Base-by-base conservation (phyloP, 2,888 invertebrate genomes). In the Phyllotreta striolata region DNA sequence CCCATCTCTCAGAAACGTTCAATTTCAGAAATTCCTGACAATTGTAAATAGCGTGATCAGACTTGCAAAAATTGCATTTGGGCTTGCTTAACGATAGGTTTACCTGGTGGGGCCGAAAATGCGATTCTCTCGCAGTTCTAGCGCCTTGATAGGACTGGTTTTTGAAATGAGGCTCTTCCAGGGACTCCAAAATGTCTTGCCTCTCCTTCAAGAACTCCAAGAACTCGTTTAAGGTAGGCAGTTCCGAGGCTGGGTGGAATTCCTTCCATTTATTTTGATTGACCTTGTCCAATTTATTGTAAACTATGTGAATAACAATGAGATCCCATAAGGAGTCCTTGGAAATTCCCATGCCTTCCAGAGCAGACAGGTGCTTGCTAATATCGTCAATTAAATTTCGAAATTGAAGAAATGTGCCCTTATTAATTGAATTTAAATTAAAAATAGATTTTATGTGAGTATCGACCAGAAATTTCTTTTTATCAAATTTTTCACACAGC, bases 181-280 rank as follows among this genome's bases (percentile, higher is more conserved):
- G 12, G 24, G 64, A 54, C 35, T 60, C 34, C 54, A 65, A 56
- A n/a, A 57, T 51, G 52, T 62, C 57, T n/a, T 34, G 34, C 54
- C 57, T 13, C 8, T 57, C 51, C 38, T 65, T 57, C 8, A 65
- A 13, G 38, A 62, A 62, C 40, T 65, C 58, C 38, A 54, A 43
- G 55, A 65, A 62, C 38, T 62, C 39, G 41, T 65, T 40, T 14
- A 65, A 47, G 14, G 58, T 46, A 34, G 59, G 58, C 13, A 62
- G 46, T 35, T 65, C 58, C 39, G 12, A 14, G 38, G 24, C 34
- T 46, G 34, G 44, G 12, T 58, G 34, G 37, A n/a, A 24, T 37
- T 63, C 63, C 54, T 63, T 63, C 54, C 63, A 63, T 40, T 59
- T 47, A 12, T 52, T 51, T 14, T 54, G 52, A 39, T 41, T 64